Evolutionary conservation across 1,140 invertebrate genomes (phyloP).

Genomic region (Campoletis sonorensis): DNA sequence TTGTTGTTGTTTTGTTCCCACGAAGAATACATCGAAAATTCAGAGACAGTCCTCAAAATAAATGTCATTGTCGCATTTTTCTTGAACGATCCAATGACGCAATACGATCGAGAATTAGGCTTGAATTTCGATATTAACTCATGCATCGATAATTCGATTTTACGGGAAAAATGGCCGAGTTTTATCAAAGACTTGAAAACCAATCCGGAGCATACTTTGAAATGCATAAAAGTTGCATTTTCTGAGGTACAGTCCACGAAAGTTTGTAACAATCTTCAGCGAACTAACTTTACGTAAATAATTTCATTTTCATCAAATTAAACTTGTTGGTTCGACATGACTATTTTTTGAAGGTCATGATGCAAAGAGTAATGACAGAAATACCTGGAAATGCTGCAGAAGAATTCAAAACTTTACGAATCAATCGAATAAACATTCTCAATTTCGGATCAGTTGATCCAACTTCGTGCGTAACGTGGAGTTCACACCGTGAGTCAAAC

Average conservation of each 20-base stretch:
- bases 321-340: too few relatives aligned
- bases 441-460: neutral
- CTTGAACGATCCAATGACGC: neutral
- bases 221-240: neutral
- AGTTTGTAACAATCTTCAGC: too few relatives aligned
- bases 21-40: neutral
- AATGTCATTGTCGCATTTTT: neutral
- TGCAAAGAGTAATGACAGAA: neutral
- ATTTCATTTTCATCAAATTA: too few relatives aligned
- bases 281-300: too few relatives aligned
- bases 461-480: neutral
- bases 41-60: neutral
- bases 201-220: slow-evolving; percentile 14
- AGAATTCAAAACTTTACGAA: neutral
- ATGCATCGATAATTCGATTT: neutral
- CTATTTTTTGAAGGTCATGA: neutral
- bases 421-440: neutral
- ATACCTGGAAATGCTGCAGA: neutral
- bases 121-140: slow-evolving; percentile 7
- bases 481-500: neutral
- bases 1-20: neutral
- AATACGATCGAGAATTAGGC: neutral
- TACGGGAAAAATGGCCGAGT: neutral
- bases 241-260: neutral
- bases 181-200: neutral